Percentiles rank a stretch among this genome's conserved stretches.
phyloP scores from a whole-genome alignment of 2,797 vertebrate genomes.

The Salmo trutta region DNA sequence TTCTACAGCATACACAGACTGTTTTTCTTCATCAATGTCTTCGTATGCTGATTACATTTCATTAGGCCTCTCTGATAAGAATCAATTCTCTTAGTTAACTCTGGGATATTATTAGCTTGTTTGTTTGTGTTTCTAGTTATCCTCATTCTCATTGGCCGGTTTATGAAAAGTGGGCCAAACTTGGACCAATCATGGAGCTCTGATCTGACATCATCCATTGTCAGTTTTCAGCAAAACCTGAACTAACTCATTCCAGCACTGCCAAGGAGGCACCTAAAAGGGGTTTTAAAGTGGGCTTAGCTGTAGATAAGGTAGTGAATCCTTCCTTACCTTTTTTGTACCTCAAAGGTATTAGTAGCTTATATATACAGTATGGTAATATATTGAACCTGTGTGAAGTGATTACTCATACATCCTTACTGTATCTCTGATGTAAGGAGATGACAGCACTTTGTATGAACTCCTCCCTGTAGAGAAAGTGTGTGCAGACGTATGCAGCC shows the following conservation, averaged over 20 bases:
- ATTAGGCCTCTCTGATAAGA: neutral
- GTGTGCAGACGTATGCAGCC: constrained; percentile 18
- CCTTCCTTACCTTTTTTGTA: constrained; percentile 38
- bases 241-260: constrained; percentile 52
- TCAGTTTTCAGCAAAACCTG: constrained; percentile 34
- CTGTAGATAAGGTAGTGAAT: neutral
- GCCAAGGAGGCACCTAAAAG: constrained; percentile 29
- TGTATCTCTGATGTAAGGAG: constrained; percentile 49
- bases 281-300: neutral
- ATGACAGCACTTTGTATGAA: constrained; percentile 34
- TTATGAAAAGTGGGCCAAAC: neutral
- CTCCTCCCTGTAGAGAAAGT: constrained; percentile 31
- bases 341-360: constrained; percentile 31
- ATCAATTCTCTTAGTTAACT: neutral
- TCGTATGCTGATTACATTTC: neutral
- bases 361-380: constrained; percentile 30
- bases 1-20: neutral
- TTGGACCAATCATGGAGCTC: neutral
- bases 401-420: constrained; percentile 39
- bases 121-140: neutral
- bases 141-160: constrained; percentile 2
- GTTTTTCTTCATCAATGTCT: neutral
- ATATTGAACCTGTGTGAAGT: constrained; percentile 49
- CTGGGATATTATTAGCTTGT: neutral
- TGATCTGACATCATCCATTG: neutral